Conservation (phyloP, 2,888 invertebrate genomes). For the Nemotelus nigrinus region DNA sequence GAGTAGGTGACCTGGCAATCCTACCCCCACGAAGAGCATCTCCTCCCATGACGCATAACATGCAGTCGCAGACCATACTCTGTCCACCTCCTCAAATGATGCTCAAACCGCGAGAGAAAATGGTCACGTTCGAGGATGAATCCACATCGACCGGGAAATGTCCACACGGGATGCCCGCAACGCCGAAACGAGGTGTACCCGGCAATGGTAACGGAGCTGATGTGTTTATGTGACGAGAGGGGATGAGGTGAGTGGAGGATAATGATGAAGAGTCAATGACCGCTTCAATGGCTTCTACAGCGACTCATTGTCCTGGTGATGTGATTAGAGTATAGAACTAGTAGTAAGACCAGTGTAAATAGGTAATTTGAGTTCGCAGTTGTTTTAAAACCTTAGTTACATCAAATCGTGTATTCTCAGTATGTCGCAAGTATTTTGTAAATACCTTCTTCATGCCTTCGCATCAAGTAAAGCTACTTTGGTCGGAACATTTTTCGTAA, state of each 20-base stretch:
- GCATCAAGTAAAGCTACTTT: too few relatives aligned
- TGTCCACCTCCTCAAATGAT: slow-evolving; percentile 60
- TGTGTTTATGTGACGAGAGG: slow-evolving; percentile 81
- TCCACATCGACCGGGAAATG: slow-evolving; percentile 58
- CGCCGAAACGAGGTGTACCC: slow-evolving; percentile 63
- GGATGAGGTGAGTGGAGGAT: slow-evolving; percentile 58
- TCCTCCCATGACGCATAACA: slow-evolving; percentile 60
- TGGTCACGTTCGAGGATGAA: slow-evolving; percentile 85
- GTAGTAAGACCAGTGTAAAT: background rate
- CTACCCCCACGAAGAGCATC: slow-evolving; percentile 65
- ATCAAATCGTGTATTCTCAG: too few relatives aligned
- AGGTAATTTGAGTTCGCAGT: too few relatives aligned
- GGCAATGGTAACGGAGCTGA: slow-evolving; percentile 75
- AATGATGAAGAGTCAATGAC: slow-evolving; percentile 54
- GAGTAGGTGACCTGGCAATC: slow-evolving; percentile 70
- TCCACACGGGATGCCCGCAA: slow-evolving; percentile 65
- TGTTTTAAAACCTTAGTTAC: too few relatives aligned
- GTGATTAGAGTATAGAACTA: slow-evolving; percentile 62
- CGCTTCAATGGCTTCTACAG: slow-evolving; percentile 2
- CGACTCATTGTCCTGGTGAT: slow-evolving; percentile 60
- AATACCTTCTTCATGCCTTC: too few relatives aligned
- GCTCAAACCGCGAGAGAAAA: slow-evolving; percentile 73
- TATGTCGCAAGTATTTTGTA: too few relatives aligned
- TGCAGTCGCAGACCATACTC: slow-evolving; percentile 58
- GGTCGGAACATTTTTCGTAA: too few relatives aligned